A percentile compares a stretch with the other conserved stretches of the same genome.
Conservation (phyloP, 2,113 vertebrate species). For the Grus americana region DNA sequence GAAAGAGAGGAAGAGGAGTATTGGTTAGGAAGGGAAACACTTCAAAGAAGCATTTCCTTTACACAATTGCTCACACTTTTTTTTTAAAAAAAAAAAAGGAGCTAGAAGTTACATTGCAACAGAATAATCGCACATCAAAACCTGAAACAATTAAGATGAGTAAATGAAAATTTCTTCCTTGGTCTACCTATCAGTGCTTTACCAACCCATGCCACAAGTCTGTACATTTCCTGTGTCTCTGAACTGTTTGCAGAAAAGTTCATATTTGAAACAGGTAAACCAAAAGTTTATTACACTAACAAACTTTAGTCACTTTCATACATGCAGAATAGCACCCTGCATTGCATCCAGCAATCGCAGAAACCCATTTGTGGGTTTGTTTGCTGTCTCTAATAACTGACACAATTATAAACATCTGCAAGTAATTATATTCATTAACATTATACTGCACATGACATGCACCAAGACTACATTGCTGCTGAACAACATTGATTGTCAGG, state of each 20-base stretch:
- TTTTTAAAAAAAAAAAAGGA: not conserved
- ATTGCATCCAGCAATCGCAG: not conserved
- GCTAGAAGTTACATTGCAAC: not conserved
- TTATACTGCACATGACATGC: not conserved
- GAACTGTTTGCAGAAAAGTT: not conserved
- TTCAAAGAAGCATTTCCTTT: not conserved
- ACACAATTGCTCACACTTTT: accelerated
- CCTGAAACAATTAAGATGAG: not conserved
- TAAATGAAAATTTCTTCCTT: not conserved
- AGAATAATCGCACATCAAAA: not conserved
- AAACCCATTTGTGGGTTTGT: not conserved
- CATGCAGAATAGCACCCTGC: not conserved
- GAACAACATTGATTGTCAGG: not conserved
- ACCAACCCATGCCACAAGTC: not conserved
- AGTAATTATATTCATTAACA: not conserved
- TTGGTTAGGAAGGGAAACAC: not conserved
- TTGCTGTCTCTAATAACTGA: not conserved
- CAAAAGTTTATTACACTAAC: not conserved
- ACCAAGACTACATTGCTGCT: not conserved
- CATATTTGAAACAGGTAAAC: not conserved
- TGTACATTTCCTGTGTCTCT: not conserved
- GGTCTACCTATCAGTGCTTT: not conserved
- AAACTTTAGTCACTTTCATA: not conserved
- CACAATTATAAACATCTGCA: not conserved
- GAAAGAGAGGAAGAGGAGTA: not conserved